Evolutionary conservation across 2,888 invertebrate species (phyloP).

Genomic region (Chaitophorus viminalis): DNA sequence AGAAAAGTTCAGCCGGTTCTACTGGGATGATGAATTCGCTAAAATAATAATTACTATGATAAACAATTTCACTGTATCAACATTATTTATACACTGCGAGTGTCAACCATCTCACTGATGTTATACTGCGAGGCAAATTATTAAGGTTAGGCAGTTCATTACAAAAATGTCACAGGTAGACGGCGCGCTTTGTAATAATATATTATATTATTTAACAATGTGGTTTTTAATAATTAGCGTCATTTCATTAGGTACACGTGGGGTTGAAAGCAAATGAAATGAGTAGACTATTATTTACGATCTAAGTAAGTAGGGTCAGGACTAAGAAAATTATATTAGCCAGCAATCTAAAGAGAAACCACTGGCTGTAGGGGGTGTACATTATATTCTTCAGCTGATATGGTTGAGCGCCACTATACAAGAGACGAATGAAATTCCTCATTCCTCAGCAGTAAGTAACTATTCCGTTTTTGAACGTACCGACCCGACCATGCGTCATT

Average conservation of each 20-base stretch:
- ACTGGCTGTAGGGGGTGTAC: background rate
- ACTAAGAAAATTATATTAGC: conserved; percentile 48
- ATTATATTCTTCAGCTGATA: background rate
- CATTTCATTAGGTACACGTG: background rate
- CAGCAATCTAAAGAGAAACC: conserved; percentile 32
- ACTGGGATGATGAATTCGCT: no score
- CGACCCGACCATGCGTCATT: conserved; percentile 41
- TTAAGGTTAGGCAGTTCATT: background rate
- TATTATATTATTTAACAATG: background rate
- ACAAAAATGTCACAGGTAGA: background rate
- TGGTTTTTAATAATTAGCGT: conserved; percentile 25
- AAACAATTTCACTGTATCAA: background rate
- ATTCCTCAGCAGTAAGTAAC: conserved; percentile 41
- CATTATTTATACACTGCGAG: background rate
- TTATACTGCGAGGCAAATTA: background rate
- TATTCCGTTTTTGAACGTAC: background rate
- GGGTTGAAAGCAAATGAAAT: background rate
- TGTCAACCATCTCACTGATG: background rate
- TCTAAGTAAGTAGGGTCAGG: conserved; percentile 26
- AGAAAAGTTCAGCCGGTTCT: no score
- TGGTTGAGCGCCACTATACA: conserved; percentile 35
- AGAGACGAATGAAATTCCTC: conserved; percentile 44
- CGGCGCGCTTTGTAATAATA: background rate
- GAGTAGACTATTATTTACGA: conserved; percentile 45
- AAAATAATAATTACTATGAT: no score